Conservation (phyloP, 1,140 invertebrate species). For the Carposina sasakii region DNA sequence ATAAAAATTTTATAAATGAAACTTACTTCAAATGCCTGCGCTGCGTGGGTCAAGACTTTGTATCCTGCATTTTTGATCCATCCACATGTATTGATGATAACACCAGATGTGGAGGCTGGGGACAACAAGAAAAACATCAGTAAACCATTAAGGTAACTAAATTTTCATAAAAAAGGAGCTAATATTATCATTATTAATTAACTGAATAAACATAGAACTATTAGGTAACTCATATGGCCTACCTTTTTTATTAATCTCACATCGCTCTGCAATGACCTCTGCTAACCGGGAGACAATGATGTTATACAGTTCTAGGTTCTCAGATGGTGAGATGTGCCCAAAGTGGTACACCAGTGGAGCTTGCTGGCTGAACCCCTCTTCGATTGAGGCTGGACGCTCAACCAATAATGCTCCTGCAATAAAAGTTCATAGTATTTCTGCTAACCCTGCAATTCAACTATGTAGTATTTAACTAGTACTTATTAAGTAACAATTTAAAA, state of each 20-base stretch:
- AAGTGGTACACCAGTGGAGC: conserved; percentile 96
- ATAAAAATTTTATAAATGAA: no score
- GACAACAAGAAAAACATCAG: conserved; percentile 38
- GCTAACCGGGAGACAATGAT: conserved; percentile 89
- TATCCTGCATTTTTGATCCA: conserved; percentile 96
- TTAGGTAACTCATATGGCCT: conserved; percentile 8
- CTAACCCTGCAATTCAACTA: no score
- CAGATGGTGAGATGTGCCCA: conserved; percentile 86
- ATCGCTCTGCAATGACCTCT: conserved; percentile 87
- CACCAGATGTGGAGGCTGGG: conserved; percentile 89
- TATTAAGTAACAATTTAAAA: no score
- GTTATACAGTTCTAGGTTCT: conserved; percentile 91
- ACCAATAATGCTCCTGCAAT: conserved; percentile 85
- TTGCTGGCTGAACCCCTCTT: conserved; percentile 93
- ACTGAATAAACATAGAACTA: not conserved
- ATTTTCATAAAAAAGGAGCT: conserved; percentile 8
- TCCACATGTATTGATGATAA: conserved; percentile 98
- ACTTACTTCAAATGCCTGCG: conserved; percentile 92
- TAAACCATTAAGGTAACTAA: no score
- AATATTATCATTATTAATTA: conserved; percentile 12
- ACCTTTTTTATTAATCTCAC: conserved; percentile 91
- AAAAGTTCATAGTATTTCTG: no score
- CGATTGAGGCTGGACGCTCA: conserved; percentile 91
- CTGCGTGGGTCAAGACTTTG: conserved; percentile 86
- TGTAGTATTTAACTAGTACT: no score